These are phyloP conservation scores for Lissonota sp. DNA, from an alignment of 2,888 invertebrate genomes.

Conservation along the genomic window DNA sequence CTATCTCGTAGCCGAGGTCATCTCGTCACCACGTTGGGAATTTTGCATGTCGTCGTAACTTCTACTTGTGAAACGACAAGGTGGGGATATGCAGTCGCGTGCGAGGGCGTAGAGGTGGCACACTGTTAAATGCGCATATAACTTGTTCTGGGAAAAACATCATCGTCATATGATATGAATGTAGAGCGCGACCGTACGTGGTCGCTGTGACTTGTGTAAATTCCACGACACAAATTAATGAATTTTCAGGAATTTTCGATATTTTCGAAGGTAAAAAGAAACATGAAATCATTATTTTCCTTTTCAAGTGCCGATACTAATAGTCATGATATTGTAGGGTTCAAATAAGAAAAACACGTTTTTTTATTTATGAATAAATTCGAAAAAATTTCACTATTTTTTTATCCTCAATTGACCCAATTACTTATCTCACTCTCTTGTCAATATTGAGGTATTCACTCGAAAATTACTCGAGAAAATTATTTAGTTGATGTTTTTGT, in stretches of 20 bases:
- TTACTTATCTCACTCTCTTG: too few relatives aligned
- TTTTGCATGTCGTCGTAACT: conserved; percentile 72
- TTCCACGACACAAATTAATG: conserved; percentile 64
- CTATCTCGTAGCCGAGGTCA: conserved; percentile 76
- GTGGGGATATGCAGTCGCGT: conserved; percentile 37
- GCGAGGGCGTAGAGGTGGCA: conserved; percentile 51
- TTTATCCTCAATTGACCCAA: too few relatives aligned
- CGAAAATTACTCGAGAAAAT: too few relatives aligned
- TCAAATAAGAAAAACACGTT: conserved; percentile 2
- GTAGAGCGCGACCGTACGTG: conserved; percentile 70
- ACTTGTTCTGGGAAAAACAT: conserved; percentile 72
- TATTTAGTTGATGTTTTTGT: too few relatives aligned
- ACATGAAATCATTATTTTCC: too few relatives aligned
- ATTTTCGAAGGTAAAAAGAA: conserved; percentile 9
- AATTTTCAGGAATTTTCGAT: conserved; percentile 66
- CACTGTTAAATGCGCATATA: conserved; percentile 15
- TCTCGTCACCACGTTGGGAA: conserved; percentile 66
- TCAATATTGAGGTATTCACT: too few relatives aligned
- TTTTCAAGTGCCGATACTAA: too few relatives aligned
- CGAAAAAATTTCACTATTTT: too few relatives aligned
- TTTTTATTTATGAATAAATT: too few relatives aligned
- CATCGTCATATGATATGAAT: conserved; percentile 76
- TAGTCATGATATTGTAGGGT: too few relatives aligned
- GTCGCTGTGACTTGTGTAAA: conserved; percentile 42
- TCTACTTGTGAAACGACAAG: conserved; percentile 41